Conservation (phyloP, 2,113 vertebrate genomes). For the Bombycilla garrulus region DNA sequence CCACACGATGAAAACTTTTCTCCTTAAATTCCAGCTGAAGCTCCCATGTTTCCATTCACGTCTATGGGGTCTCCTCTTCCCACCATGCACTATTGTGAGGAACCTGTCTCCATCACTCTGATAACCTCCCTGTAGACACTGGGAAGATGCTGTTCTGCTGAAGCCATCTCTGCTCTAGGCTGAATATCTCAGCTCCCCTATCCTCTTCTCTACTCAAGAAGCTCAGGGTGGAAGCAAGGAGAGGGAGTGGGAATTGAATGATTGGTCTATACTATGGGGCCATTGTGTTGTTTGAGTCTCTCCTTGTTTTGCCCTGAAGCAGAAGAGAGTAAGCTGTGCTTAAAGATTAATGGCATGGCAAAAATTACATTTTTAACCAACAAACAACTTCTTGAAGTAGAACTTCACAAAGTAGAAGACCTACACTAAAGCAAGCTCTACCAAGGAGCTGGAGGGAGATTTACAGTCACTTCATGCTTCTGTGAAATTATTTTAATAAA, state of each 20-base stretch:
- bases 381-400: not conserved
- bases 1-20: not conserved
- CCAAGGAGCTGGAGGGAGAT: not conserved
- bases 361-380: not conserved
- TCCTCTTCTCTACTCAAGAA: not conserved
- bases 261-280: not conserved
- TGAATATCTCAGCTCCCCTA: not conserved
- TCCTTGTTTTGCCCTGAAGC: not conserved
- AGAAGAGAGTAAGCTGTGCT: not conserved
- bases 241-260: not conserved
- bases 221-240: not conserved
- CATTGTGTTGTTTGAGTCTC: not conserved
- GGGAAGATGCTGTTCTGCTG: not conserved
- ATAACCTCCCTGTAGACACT: not conserved
- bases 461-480: slow-evolving; percentile 50
- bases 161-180: not conserved
- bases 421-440: not conserved
- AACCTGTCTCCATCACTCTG: not conserved
- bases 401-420: not conserved
- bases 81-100: not conserved
- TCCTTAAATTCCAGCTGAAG: not conserved
- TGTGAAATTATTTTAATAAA: slow-evolving; percentile 60
- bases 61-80: not conserved
- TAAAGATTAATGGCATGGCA: not conserved
- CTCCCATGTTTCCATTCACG: not conserved